Evolutionary conservation across 2,888 invertebrate genomes (phyloP).

Genomic region (Campopleginae sp.): DNA sequence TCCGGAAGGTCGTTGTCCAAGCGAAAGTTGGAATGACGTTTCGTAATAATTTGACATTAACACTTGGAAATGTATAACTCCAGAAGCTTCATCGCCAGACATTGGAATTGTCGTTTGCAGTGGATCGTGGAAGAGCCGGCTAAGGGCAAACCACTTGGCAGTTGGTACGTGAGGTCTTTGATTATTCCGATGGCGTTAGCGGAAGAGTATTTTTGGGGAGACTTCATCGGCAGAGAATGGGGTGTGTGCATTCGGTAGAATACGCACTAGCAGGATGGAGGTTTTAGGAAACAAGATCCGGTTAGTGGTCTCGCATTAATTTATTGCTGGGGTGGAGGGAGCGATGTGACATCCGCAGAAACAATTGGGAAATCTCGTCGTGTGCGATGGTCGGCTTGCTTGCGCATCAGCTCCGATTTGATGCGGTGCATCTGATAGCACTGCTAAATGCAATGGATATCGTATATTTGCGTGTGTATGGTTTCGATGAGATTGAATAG

Average conservation of each 20-base stretch:
- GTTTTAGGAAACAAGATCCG: slow-evolving; percentile 15
- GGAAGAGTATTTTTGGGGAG: background rate
- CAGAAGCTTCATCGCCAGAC: background rate
- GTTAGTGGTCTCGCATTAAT: slow-evolving; percentile 49
- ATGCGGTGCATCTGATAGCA: slow-evolving; percentile 41
- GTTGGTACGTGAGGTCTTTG: slow-evolving; percentile 40
- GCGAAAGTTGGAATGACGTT: background rate
- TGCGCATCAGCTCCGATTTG: slow-evolving; percentile 43
- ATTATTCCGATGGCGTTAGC: slow-evolving; percentile 22
- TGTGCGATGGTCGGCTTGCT: slow-evolving; percentile 48
- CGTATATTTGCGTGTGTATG: slow-evolving; percentile 10
- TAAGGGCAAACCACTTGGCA: background rate
- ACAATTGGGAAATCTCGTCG: slow-evolving; percentile 72
- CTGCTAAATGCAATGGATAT: slow-evolving; percentile 20
- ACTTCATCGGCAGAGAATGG: slow-evolving; percentile 10
- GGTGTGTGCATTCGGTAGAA: slow-evolving; percentile 11
- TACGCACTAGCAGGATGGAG: background rate
- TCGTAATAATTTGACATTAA: background rate
- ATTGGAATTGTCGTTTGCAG: background rate
- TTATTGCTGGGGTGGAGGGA: slow-evolving; percentile 24
- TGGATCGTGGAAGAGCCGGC: background rate
- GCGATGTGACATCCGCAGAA: slow-evolving; percentile 70
- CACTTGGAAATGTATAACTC: background rate
- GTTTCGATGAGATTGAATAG: slow-evolving; percentile 6
- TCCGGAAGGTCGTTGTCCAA: background rate